These are phyloP conservation scores for Ectobius pallidus DNA, from an alignment of 2,888 invertebrate species.

Conservation along the genomic window DNA sequence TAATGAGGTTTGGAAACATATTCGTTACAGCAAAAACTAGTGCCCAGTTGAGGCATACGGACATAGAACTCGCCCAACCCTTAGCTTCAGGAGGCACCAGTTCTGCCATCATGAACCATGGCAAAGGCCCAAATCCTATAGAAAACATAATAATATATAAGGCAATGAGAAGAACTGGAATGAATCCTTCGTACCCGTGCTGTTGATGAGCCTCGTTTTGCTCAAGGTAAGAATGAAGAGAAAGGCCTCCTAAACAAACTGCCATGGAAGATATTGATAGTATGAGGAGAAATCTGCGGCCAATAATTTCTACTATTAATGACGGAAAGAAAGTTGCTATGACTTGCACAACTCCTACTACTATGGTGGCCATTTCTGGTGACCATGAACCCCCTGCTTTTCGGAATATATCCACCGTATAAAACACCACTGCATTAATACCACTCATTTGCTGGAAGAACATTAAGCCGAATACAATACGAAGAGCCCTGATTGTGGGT, in stretches of 20 bases:
- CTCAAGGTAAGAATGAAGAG: slow-evolving; percentile 71
- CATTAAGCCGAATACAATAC: slow-evolving; percentile 77
- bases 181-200: too few relatives aligned
- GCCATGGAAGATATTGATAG: slow-evolving; percentile 79
- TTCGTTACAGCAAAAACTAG: slow-evolving; percentile 78
- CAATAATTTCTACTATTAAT: slow-evolving; percentile 78
- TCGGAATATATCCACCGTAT: slow-evolving; percentile 74
- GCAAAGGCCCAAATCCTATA: slow-evolving; percentile 78
- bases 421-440: slow-evolving; percentile 84
- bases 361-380: slow-evolving; percentile 65
- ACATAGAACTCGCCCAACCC: slow-evolving; percentile 74
- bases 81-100: slow-evolving; percentile 81
- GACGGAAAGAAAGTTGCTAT: slow-evolving; percentile 71
- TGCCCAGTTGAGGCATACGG: slow-evolving; percentile 78
- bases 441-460: slow-evolving; percentile 86
- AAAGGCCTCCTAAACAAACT: slow-evolving; percentile 69
- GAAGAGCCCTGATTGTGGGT: slow-evolving; percentile 62
- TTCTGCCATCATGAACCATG: slow-evolving; percentile 85
- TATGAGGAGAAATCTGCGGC: slow-evolving; percentile 77
- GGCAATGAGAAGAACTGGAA: too few relatives aligned
- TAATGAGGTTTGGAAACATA: slow-evolving; percentile 66
- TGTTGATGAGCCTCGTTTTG: background rate
- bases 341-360: slow-evolving; percentile 80
- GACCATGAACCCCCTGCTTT: slow-evolving; percentile 64
- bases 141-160: too few relatives aligned